phyloP scores from a whole-genome alignment of 1,140 invertebrate species.

The Atta cephalotes region DNA sequence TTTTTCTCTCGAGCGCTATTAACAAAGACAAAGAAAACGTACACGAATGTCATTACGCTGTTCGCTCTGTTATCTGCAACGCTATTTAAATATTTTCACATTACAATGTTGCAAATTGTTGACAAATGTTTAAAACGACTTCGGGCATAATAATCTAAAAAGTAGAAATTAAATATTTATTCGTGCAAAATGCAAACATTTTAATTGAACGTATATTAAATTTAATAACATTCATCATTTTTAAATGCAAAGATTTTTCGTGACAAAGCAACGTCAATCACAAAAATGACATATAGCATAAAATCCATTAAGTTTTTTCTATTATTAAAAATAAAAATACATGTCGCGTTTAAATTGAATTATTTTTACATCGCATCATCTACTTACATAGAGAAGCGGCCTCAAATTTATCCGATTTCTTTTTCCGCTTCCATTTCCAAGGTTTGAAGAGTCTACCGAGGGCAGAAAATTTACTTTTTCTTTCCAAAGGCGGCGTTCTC shows the following conservation, averaged over 20 bases:
- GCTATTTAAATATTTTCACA: slow-evolving; percentile 22
- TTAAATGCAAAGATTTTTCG: background rate
- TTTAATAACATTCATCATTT: slow-evolving; percentile 3
- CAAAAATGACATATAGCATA: background rate
- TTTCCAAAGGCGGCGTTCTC: slow-evolving; percentile 92
- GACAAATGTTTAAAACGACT: slow-evolving; percentile 12
- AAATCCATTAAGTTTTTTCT: slow-evolving; percentile 22
- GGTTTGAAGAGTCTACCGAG: slow-evolving; percentile 98
- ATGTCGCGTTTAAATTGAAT: background rate
- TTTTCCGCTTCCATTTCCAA: slow-evolving; percentile 99
- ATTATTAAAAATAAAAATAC: slow-evolving; percentile 19
- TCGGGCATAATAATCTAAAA: slow-evolving; percentile 22
- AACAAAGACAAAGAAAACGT: slow-evolving; percentile 60
- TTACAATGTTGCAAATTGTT: background rate
- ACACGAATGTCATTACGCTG: slow-evolving; percentile 30
- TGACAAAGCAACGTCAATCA: background rate
- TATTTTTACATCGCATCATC: background rate
- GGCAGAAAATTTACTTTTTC: slow-evolving; percentile 97
- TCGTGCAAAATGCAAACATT: slow-evolving; percentile 18
- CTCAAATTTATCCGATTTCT: slow-evolving; percentile 99
- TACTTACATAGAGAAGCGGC: slow-evolving; percentile 97
- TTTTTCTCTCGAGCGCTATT: slow-evolving; percentile 98
- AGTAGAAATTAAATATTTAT: background rate
- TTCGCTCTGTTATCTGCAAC: slow-evolving; percentile 36
- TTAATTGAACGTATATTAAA: slow-evolving; percentile 1